Evolutionary conservation across 2,113 vertebrate genomes (phyloP), one percentile per base, ranked within the genome.

Genomic region (Calidris pygmaea): DNA sequence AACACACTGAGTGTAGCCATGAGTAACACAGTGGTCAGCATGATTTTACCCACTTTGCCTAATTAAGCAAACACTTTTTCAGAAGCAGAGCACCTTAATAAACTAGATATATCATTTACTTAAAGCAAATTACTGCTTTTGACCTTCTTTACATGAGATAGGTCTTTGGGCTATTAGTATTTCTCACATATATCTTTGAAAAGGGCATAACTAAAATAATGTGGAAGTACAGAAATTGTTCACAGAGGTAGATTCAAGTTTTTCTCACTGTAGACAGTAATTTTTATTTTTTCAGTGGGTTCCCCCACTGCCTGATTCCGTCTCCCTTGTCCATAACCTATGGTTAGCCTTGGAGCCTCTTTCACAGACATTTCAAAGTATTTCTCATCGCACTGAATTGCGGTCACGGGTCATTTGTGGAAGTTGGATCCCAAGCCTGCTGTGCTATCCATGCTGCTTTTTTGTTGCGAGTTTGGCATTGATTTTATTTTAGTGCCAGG

Each of bases 281-380:
- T 9, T 48, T 59, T 18, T 0, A 2, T 60, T 47, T n/a, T 53
- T 48, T 27, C 4, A 37, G 12, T 50, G 47, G 14, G 3, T 66
- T 8, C 0, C 9, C 7, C 8, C 3, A 23, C 9, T 58, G 39
- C 0, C 0, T n/a, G 15, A 52, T 56, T 45, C 19, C 14, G 22
- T 68, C 20, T 89, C 9, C 8, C 18, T 66, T 58, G 19, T n/a
- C 53, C 5, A 8, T 47, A 52, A 67, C 35, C 27, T 7, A 0
- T 22, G 14, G 48, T 20, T 30, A 39, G 14, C 26, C 8, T 23
- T 27, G 59, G 14, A 23, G 4, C 21, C 22, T 48, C 6, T 52
- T 43, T 27, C 45, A 59, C n/a, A 65, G 58, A 20, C 7, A 10
- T 20, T 67, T 41, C 4, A 6, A 12, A 47, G 53, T 37, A 41